Conservation (phyloP, 2,797 vertebrate genomes). For the Sebastes flavidus region DNA sequence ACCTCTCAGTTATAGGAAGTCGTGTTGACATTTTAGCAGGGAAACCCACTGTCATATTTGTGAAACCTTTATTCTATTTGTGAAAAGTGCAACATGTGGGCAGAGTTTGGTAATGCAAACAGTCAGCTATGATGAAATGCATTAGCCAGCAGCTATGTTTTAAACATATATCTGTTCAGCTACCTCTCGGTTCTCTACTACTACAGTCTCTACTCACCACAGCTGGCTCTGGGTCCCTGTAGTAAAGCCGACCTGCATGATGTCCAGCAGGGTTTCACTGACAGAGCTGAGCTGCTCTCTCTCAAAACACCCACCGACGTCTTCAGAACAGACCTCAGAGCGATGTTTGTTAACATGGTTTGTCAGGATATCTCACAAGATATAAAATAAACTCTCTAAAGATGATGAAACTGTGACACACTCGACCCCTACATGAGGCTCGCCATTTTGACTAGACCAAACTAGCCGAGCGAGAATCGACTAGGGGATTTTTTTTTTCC, state of each 20-base stretch:
- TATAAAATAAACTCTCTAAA: fast-evolving
- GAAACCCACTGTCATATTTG: too few species aligned
- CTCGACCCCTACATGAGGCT: conserved; percentile 62
- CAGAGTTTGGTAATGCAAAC: background rate
- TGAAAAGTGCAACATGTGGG: too few species aligned
- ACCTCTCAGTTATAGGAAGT: too few species aligned
- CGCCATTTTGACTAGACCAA: conserved; percentile 77
- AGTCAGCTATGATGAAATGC: background rate
- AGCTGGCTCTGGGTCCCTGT: conserved; percentile 4
- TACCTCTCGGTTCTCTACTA: too few species aligned
- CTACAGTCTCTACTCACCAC: conserved; percentile 40
- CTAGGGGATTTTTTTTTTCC: fast-evolving
- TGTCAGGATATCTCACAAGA: fast-evolving
- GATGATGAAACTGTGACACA: background rate
- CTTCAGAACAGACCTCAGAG: conserved; percentile 63
- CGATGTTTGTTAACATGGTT: conserved; percentile 57
- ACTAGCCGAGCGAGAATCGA: conserved; percentile 27
- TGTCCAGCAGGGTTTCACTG: conserved; percentile 12
- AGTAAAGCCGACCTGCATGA: conserved; percentile 21
- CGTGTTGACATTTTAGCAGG: too few species aligned
- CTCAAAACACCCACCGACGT: conserved; percentile 50
- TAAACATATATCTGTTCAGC: too few species aligned
- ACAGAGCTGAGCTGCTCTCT: conserved; percentile 45
- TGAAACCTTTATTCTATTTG: too few species aligned
- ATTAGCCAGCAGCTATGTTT: background rate